These are phyloP conservation scores for Ectobius pallidus DNA, from an alignment of 2,888 invertebrate genomes.

Conservation along the genomic window DNA sequence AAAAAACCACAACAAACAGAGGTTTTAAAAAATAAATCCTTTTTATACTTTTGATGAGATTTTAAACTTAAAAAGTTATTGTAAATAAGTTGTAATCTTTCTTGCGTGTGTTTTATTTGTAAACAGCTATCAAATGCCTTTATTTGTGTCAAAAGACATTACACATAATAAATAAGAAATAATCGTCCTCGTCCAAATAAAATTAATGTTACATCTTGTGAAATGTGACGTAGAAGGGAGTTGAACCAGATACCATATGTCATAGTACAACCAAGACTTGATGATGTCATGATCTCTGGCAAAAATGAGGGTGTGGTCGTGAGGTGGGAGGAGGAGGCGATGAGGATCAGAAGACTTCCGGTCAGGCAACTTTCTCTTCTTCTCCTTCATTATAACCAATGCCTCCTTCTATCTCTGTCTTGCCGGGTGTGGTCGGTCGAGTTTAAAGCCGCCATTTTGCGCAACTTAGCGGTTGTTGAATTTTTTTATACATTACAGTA, in stretches of 20 bases:
- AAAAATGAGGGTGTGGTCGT: constrained; percentile 3
- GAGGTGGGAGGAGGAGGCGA: not conserved
- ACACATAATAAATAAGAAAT: no score
- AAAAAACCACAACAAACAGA: no score
- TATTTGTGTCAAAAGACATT: no score
- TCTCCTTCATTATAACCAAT: not conserved
- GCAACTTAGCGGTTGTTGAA: not conserved
- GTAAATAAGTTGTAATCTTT: no score
- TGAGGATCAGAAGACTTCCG: constrained; percentile 20
- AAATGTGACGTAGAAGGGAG: not conserved
- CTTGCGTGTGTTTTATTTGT: no score
- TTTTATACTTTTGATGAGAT: no score
- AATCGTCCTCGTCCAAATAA: no score
- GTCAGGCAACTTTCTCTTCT: constrained; percentile 23
- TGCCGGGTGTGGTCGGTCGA: constrained; percentile 26
- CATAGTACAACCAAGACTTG: not conserved
- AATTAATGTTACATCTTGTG: no score
- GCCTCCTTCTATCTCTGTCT: not conserved
- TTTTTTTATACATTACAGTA: not conserved
- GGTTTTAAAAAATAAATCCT: no score
- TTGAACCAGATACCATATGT: not conserved
- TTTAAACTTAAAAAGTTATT: no score
- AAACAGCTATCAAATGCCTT: no score
- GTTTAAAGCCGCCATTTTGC: not conserved
- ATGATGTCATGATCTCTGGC: not conserved